Conservation (phyloP, 2,113 vertebrate genomes). For the Misgurnus mizolepis region DNA sequence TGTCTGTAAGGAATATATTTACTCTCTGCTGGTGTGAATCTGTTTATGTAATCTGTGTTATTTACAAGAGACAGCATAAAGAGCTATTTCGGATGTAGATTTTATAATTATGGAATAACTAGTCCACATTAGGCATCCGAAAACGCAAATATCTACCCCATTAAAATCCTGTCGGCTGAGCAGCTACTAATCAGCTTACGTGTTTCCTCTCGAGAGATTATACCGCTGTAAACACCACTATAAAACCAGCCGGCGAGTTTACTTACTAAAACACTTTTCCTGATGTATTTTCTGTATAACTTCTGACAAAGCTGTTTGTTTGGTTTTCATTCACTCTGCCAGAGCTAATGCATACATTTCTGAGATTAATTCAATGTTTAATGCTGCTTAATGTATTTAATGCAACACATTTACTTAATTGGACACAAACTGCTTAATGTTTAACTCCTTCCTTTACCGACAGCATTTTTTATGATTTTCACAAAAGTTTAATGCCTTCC, state of each 20-base stretch:
- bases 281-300: too few relatives aligned
- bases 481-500: too few relatives aligned
- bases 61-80: slow-evolving; percentile 49
- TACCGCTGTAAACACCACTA: background rate
- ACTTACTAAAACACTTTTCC: too few relatives aligned
- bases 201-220: slow-evolving; percentile 26
- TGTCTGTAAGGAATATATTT: background rate
- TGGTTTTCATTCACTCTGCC: too few relatives aligned
- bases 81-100: slow-evolving; percentile 55
- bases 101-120: slow-evolving; percentile 41
- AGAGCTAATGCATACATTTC: too few relatives aligned
- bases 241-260: background rate
- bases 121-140: background rate
- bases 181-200: slow-evolving; percentile 6
- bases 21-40: background rate
- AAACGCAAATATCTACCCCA: slow-evolving; percentile 25
- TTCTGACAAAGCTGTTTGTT: too few relatives aligned
- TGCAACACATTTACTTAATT: too few relatives aligned
- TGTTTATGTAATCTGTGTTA: slow-evolving; percentile 43
- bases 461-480: too few relatives aligned
- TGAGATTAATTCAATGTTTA: too few relatives aligned
- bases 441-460: too few relatives aligned
- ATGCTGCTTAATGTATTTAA: too few relatives aligned
- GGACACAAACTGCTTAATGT: too few relatives aligned
- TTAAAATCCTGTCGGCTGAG: slow-evolving; percentile 17